Base-by-base conservation (phyloP, 2,797 vertebrate genomes). In the Hybognathus amarus region DNA sequence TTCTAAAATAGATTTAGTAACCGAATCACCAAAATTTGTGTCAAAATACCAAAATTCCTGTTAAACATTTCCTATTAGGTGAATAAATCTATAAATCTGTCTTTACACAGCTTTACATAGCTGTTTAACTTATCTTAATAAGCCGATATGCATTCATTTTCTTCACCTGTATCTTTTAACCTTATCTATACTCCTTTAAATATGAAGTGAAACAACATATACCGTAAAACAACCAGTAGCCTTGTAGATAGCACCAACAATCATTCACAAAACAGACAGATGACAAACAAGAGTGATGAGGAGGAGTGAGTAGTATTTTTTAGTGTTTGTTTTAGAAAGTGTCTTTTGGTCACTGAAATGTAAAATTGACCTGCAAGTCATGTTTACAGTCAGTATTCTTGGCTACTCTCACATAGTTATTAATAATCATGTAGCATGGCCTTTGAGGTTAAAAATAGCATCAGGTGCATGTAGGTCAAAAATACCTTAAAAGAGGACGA, bases 311-410 rank as follows among this genome's bases (percentile, higher is more conserved):
- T 6, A 61, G 38, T 6, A 40, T 4, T 33, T 45, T 36, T 36
- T 36, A 36, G 33, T 36, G 36, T 36, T 36, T 36, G 36, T 36
- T 36, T 77, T 64, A 63, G 11, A 27, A 63, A 30, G n/a, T 1
- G 24, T 17, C 33, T 77, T n/a, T 47, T 47, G 13, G 52, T 76
- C 74, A 27, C 27, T 56, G 24, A 45, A 71, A 61, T 2, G 11
- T 17, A 70, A 61, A 71, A 71, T 30, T 22, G 18, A 56, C 17
- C 66, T 1, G 15, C 1, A 54, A 59, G 52, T n/a, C 38, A n/a
- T 71, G 79, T 80, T 80, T 70, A 80, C 52, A 70, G 20, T 70
- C 36, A 33, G 27, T 30, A 40, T 59, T 36, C 36, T 27, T 42
- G 38, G 18, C 67, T 70, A 40, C 22, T 18, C 33, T 69, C 9